Percentiles rank a stretch among this genome's conserved stretches.
Conservation (phyloP, 2,113 vertebrate species). For the Hippocampus barbouri region DNA sequence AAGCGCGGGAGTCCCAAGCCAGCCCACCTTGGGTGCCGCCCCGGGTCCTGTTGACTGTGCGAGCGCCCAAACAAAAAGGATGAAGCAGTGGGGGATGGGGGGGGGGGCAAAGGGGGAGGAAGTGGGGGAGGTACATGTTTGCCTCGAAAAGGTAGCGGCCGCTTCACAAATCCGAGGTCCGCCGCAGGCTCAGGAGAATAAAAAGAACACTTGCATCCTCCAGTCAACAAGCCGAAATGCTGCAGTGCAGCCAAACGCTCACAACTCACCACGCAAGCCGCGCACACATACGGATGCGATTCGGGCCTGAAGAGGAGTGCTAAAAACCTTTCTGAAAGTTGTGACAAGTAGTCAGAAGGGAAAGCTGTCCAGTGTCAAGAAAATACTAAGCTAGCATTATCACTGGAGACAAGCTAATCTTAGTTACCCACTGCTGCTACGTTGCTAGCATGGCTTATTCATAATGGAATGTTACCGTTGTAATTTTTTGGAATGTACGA, state of each 20-base stretch:
- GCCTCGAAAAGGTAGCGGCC: conserved; percentile 3
- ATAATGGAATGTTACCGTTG: too few relatives aligned
- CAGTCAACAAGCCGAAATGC: not conserved
- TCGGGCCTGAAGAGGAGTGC: not conserved
- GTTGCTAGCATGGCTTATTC: too few relatives aligned
- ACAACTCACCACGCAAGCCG: not conserved
- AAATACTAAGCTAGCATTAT: not conserved
- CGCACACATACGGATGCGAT: not conserved
- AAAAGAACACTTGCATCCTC: conserved; percentile 7
- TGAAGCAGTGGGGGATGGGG: not conserved
- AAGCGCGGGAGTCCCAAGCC: conserved; percentile 54
- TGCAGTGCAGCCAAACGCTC: not conserved
- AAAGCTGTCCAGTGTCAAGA: not conserved
- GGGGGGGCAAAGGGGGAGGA: too few relatives aligned
- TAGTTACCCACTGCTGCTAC: too few relatives aligned
- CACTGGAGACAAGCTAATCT: too few relatives aligned
- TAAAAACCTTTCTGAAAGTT: not conserved
- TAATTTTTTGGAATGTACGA: too few relatives aligned
- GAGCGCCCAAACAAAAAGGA: conserved; percentile 45
- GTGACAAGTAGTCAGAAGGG: not conserved
- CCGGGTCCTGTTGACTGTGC: conserved; percentile 48
- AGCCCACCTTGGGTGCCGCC: conserved; percentile 38
- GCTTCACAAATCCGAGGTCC: conserved; percentile 15
- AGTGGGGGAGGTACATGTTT: not conserved
- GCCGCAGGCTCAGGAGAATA: conserved; percentile 6